Conservation (phyloP, 2,888 invertebrate species). For the Brachyptera putata region DNA sequence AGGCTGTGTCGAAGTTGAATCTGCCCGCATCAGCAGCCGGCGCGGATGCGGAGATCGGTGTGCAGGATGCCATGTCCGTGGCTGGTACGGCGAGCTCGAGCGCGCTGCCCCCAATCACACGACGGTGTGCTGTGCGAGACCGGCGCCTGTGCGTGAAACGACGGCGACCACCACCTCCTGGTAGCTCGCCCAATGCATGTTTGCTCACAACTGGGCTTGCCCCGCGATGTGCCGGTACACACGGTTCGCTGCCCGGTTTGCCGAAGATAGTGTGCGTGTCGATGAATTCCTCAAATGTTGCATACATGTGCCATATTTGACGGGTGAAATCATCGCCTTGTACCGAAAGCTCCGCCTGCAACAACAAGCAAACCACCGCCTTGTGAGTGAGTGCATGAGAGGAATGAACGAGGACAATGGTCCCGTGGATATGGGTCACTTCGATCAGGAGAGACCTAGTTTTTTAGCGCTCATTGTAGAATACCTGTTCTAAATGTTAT, state of each 20-base stretch:
- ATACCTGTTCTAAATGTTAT: too few relatives aligned
- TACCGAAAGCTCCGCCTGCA: slow-evolving; percentile 40
- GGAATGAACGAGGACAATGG: too few relatives aligned
- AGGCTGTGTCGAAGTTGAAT: slow-evolving; percentile 22
- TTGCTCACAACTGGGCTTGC: neutral
- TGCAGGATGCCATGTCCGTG: slow-evolving; percentile 23
- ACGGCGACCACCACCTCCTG: slow-evolving; percentile 9
- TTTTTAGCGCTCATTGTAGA: too few relatives aligned
- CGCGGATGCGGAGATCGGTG: slow-evolving; percentile 20
- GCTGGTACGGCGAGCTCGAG: slow-evolving; percentile 23
- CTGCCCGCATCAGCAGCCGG: slow-evolving; percentile 23
- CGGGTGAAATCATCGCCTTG: slow-evolving; percentile 42
- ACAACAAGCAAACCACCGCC: slow-evolving; percentile 12
- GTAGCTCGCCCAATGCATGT: slow-evolving; percentile 17
- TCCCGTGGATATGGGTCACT: too few relatives aligned
- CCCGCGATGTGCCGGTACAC: neutral
- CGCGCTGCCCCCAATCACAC: slow-evolving; percentile 29
- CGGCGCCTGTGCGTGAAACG: neutral
- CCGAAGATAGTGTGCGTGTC: slow-evolving; percentile 36
- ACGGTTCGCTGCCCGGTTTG: neutral
- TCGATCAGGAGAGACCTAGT: too few relatives aligned
- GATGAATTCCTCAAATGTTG: slow-evolving; percentile 41
- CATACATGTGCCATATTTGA: slow-evolving; percentile 43
- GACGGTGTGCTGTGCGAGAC: slow-evolving; percentile 18
- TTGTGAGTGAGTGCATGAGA: too few relatives aligned